Base-by-base conservation (phyloP, 64 coral and sea anemone species). In the Porites lutea region DNA sequence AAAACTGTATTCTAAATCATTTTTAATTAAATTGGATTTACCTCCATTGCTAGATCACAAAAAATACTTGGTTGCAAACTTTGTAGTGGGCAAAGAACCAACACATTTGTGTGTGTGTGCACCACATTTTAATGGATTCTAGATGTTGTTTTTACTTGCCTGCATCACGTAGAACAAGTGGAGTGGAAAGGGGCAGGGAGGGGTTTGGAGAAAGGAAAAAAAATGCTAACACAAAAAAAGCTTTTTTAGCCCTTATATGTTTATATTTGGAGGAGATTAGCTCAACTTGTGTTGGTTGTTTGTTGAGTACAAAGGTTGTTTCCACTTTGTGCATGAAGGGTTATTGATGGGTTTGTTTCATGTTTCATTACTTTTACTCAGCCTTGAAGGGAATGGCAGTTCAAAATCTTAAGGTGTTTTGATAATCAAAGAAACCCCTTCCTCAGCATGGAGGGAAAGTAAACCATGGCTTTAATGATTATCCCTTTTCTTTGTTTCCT, bases 361-460 rank as follows among this genome's bases (percentile, higher is more conserved):
- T 37, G 8, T 21, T 58, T 0, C 22, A 13, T 11, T 65, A 5
- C 4, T 18, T 13, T 65, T 43, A 18, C 37, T 46, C 18, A 67
- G 61, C 81, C 81, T 67, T 52, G 18, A 37, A 68, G 68, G 81
- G 81, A 65, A 83, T 83, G 81, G 81, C 81, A 83, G 81, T 9
- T 21, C 4, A 51, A 65, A 67, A 45, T 83, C 61, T 37, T 37
- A 83, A 83, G 81, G 81, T 46, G 21, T 83, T 48, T 19, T 5
- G 13, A 10, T 55, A 6, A 4, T 18, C 6, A 57, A 55, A 22
- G 0, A 67, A 51, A 83, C 15, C 10, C 3, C 37, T 48, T 61
- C 79, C 27, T 52, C 18, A 18, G 47, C 21, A 21, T 83, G 81
- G 81, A 52, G 68, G 44, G 0, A 2, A 65, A n/a, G 45, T 67